These are phyloP conservation scores for Neomorphus geoffroyi DNA, from an alignment of 2,797 vertebrate species.

Conservation along the genomic window DNA sequence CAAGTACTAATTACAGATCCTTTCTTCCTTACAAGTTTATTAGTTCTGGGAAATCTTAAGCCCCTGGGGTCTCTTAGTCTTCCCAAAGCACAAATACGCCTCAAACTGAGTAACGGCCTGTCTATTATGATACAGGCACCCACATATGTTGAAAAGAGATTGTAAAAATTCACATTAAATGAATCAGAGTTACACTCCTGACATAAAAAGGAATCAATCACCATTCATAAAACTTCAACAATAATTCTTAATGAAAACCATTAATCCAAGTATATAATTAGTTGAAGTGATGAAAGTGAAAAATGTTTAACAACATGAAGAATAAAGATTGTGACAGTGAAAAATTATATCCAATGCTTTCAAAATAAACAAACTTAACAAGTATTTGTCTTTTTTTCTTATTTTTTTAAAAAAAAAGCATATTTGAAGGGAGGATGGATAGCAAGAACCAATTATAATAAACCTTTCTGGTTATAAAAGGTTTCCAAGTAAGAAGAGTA, in stretches of 20 bases:
- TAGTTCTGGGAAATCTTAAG: slow-evolving; percentile 17
- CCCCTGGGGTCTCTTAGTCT: neutral
- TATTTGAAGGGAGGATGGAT: neutral
- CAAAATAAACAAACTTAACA: neutral
- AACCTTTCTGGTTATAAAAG: neutral
- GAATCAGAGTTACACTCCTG: neutral
- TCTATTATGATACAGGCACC: neutral
- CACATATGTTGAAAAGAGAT: neutral
- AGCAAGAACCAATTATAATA: neutral
- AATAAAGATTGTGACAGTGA: neutral
- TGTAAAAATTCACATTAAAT: neutral
- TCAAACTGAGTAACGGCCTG: neutral
- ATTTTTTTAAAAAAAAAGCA: neutral
- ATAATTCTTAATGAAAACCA: neutral
- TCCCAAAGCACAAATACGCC: neutral
- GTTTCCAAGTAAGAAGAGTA: neutral
- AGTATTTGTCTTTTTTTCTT: neutral
- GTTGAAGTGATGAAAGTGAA: neutral
- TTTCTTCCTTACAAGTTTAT: neutral
- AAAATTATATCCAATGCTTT: neutral
- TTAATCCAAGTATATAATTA: neutral
- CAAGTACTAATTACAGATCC: neutral
- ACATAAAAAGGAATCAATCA: neutral
- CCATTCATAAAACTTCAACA: neutral
- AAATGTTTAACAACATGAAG: neutral